phyloP scores from a whole-genome alignment of 2,113 vertebrate genomes.

The Meles meles region DNA sequence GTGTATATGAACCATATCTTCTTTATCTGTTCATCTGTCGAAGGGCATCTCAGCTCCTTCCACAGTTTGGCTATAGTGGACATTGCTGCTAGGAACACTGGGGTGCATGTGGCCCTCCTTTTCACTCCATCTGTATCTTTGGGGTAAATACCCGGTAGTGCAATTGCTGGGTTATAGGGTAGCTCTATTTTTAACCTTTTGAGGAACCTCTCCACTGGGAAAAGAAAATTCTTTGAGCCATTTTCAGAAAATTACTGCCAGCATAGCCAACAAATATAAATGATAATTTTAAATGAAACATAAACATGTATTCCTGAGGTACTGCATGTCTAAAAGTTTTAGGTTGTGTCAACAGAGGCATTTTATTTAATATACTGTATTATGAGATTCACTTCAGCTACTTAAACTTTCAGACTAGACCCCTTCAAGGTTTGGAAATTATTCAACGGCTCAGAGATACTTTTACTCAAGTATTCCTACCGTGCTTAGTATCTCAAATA shows the following conservation, averaged over 20 bases:
- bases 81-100: too few relatives aligned
- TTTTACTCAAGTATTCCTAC: background rate
- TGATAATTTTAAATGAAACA: background rate
- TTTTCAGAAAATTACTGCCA: background rate
- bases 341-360: background rate
- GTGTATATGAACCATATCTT: too few relatives aligned
- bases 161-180: too few relatives aligned
- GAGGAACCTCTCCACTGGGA: background rate
- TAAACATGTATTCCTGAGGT: background rate
- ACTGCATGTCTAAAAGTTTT: background rate
- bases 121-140: too few relatives aligned
- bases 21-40: too few relatives aligned
- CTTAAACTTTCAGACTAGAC: background rate
- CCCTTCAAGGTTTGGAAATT: background rate
- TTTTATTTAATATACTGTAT: background rate
- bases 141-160: too few relatives aligned
- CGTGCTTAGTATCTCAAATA: background rate
- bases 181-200: too few relatives aligned
- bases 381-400: background rate
- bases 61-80: too few relatives aligned
- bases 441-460: background rate
- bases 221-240: background rate
- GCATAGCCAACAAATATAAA: background rate
- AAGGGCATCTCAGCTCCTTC: too few relatives aligned
- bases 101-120: too few relatives aligned